Conservation (phyloP, 1,140 invertebrate species). For the Aphaenogaster floridana region DNA sequence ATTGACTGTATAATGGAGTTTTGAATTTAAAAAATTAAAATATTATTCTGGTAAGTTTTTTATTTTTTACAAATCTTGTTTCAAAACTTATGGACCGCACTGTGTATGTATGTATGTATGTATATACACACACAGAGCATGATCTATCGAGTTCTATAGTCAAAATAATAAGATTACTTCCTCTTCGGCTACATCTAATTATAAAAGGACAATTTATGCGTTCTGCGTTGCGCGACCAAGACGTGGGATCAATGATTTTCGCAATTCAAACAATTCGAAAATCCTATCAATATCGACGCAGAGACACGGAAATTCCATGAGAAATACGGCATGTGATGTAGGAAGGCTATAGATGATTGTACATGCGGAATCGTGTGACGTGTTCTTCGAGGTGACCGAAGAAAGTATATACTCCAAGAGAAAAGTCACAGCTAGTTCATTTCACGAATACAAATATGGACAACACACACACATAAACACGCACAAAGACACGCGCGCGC, state of each 20-base stretch:
- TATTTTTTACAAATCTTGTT: too few relatives aligned
- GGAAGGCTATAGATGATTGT: slow-evolving; percentile 33
- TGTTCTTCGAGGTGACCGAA: slow-evolving; percentile 51
- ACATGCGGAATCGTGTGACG: slow-evolving; percentile 38
- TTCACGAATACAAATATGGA: not conserved
- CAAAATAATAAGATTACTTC: not conserved
- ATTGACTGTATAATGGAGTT: too few relatives aligned
- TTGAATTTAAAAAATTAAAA: too few relatives aligned
- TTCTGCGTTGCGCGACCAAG: not conserved
- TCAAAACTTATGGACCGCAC: too few relatives aligned
- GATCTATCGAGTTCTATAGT: not conserved
- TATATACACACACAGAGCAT: too few relatives aligned
- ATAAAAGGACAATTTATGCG: not conserved
- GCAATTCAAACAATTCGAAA: not conserved
- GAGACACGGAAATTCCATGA: slow-evolving; percentile 28
- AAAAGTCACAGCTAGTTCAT: slow-evolving; percentile 36
- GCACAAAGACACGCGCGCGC: not conserved
- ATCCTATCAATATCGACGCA: slow-evolving; percentile 1
- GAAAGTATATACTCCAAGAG: slow-evolving; percentile 39
- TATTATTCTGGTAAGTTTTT: too few relatives aligned
- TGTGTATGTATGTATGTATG: too few relatives aligned
- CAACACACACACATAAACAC: not conserved
- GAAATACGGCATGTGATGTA: slow-evolving; percentile 38
- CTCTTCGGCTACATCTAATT: not conserved
- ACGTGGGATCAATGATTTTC: not conserved